Evolutionary conservation across 2,888 invertebrate species (phyloP), one percentile per base, ranked within the genome.

Genomic region (Nemotelus nigrinus): DNA sequence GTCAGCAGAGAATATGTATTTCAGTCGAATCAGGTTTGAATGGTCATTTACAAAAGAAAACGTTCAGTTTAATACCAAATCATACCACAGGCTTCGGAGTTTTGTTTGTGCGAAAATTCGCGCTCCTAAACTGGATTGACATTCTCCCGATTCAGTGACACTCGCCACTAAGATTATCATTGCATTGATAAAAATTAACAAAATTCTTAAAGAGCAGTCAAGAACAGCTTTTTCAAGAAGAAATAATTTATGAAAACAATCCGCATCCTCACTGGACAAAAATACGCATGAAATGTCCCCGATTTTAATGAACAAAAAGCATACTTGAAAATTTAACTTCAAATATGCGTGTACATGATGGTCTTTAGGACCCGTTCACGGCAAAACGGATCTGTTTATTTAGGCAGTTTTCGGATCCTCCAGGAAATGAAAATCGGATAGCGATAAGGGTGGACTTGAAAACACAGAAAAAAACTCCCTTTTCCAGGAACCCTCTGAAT

Each of bases 371-470:
- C 41, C 7, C 60, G 60, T 60, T 25, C 25, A 25, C 25, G 41
- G 60, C 4, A 60, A 60, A 25, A 25, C 25, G 8, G 67, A 48
- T 48, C 50, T 68, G 67, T 68, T 68, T 68, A 48, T 68, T 68
- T 48, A 68, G 50, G 48, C 48, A 25, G 8, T 48, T 68, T 68
- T 68, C 67, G 41, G 67, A 50, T 68, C 67, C 47, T 68, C 50
- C n/a, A n/a, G 67, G 50, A 50, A 25, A n/a, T 48, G 5, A 47
- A 25, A 25, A 48, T 50, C 60, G 25, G 58, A 39, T 43, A 4
- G 4, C 60, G 58, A 39, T 60, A 25, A 25, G 25, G 25, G 25
- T 25, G 25, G 25, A 25, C 25, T 25, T 25, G 25, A 25, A 25
- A 25, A 25, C 25, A 25, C 25, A 1, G 25, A 25, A 25, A 25